Base-by-base conservation (phyloP, 1,140 invertebrate species). In the Bombyx mandarina region DNA sequence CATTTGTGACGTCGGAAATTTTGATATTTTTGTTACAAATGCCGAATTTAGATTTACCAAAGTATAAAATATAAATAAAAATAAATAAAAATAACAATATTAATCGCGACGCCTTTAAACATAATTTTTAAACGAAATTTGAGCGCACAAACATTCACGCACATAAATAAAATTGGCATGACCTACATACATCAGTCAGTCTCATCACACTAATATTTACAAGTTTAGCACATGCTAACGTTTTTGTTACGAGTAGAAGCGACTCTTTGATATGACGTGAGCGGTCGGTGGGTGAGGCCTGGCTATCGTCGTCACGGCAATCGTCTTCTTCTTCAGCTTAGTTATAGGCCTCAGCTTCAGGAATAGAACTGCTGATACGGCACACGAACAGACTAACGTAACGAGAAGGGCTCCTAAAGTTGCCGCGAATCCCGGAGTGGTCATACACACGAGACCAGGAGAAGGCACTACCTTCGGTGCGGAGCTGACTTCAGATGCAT, bases 361-460 rank as follows among this genome's bases (percentile, higher is more conserved):
- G 74, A 95, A 97, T 4, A 97, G 89, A 64, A 96, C 94, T 2
- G 94, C 93, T 26, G 95, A 97, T 46, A 96, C 89, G 8, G 96
- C 88, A 73, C 94, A 97, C 3, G 95, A 96, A 49, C 93, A 92
- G 22, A 97, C 83, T 52, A 97, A 86, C 49, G 96, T 93, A 50
- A 91, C 92, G 43, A 97, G 88, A 4, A 97, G 89, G 9, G 97
- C 90, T 44, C 96, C 90, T 7, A 97, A 88, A 7, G 95, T 95
- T 6, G 95, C 93, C 45, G 95, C 93, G 77, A 97, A 97, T 1
- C 95, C 94, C 9, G 95, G 93, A 2, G 95, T 96, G 1, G 96
- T 97, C 94, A 98, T 97, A 79, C 96, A 98, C 57, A 98, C 96
- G 62, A 96, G 88, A 26, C 88, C 88, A 3, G 93, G 92, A 69